Percentiles rank a stretch among this genome's conserved stretches.
Evolutionary conservation across 1,140 invertebrate species (phyloP).

Genomic region (Sipha flava): DNA sequence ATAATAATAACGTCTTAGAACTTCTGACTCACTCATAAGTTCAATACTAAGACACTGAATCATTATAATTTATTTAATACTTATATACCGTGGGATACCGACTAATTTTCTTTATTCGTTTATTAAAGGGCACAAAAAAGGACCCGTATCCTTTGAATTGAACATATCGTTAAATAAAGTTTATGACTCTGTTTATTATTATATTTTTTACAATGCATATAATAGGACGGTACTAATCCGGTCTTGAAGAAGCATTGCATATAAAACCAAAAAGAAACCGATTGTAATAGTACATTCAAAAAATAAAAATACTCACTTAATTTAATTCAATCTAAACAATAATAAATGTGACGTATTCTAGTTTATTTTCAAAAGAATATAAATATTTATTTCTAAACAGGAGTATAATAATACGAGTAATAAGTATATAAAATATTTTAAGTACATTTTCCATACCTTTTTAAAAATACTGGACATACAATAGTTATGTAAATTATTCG

Average conservation of each 20-base stretch:
- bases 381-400: no score
- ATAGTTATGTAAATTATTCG: background rate
- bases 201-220: background rate
- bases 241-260: background rate
- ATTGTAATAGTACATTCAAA: background rate
- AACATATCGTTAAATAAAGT: slow-evolving; percentile 2
- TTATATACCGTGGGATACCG: slow-evolving; percentile 23
- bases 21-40: background rate
- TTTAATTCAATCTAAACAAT: slow-evolving; percentile 1
- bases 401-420: no score
- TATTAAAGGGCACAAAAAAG: slow-evolving; percentile 25
- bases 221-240: slow-evolving; percentile 1
- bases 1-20: no score
- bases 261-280: background rate
- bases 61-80: slow-evolving; percentile 4
- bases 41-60: background rate
- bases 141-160: slow-evolving; percentile 29
- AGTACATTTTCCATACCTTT: no score
- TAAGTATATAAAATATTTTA: no score
- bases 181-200: background rate
- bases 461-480: no score
- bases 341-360: background rate
- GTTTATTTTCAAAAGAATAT: background rate
- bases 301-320: background rate
- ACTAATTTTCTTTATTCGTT: slow-evolving; percentile 18